Evolutionary conservation across 2,888 invertebrate genomes (phyloP).

Genomic region (Euphydryas editha): DNA sequence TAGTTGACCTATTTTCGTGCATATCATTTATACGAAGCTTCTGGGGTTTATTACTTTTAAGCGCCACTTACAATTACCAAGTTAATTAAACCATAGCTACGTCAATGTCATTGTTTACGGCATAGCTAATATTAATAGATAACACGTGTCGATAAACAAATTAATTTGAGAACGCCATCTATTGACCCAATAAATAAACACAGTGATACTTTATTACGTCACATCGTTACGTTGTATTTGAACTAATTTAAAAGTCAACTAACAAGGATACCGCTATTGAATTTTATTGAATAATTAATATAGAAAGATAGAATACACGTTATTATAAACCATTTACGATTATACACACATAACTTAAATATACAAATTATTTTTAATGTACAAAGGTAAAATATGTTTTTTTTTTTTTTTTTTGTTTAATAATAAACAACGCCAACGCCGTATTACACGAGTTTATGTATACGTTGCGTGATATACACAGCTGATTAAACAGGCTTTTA

Average conservation of each 20-base stretch:
- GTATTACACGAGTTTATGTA: background rate
- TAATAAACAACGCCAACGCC: background rate
- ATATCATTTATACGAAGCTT: too few species aligned
- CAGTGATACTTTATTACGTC: background rate
- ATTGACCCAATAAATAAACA: constrained; percentile 4
- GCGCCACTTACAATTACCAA: too few species aligned
- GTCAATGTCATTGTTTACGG: background rate
- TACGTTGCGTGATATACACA: background rate
- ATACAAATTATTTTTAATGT: too few species aligned
- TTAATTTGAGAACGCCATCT: background rate
- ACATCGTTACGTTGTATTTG: background rate
- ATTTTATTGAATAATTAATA: background rate
- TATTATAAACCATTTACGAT: too few species aligned
- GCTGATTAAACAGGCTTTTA: too few species aligned
- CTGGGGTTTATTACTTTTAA: too few species aligned
- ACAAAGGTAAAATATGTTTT: background rate
- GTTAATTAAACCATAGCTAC: background rate
- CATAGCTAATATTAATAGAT: background rate
- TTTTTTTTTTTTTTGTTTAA: background rate
- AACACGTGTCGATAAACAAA: background rate
- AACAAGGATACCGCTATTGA: background rate
- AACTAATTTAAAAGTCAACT: constrained; percentile 6
- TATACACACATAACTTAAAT: too few species aligned
- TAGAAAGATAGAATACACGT: too few species aligned
- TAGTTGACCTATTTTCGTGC: too few species aligned